Evolutionary conservation across 2,113 vertebrate genomes (phyloP), one percentile per base, ranked within the genome.

Genomic region (Mobula birostris): DNA sequence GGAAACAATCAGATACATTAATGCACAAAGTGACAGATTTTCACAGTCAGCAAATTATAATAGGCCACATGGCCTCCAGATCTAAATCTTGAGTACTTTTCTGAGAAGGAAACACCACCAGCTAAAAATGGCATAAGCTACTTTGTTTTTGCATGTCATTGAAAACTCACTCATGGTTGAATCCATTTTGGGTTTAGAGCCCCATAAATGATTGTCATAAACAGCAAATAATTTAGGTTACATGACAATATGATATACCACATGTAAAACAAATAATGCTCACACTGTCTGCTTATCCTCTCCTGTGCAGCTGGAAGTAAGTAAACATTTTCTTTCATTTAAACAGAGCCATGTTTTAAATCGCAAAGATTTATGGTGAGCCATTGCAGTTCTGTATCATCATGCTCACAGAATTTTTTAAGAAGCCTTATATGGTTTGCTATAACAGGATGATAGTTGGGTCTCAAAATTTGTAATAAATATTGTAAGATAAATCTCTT

Each of bases 321-420:
- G 85, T 90, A 66, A 90, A 90, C 29, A 90, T 90, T 90, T 66
- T 90, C 61, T 90, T 90, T 66, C 29, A 90, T 90, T 66, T 90
- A 90, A 90, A 90, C 85, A 90, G 61, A 66, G 85, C 61, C 19
- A 29, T 90, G 61, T 7, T 90, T 90, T 90, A 90, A 90, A 56
- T 48, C 27, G 48, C 58, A 85, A 85, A 85, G 82, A 85, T 85
- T 85, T 85, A 85, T 48, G 2, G 82, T 61, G 1, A 56, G 48
- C 12, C 27, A 11, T 61, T 29, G 56, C 82, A 85, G 82, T 85
- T 85, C 82, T 61, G 48, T 61, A 61, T 85, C 82, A 85, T 29
- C 48, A 56, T 61, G 12, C 82, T 85, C 9, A 61, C 82, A 29
- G 48, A 56, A 83, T 58, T 58, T 85, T 61, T 85, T 85, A 40